Evolutionary conservation across 2,888 invertebrate genomes (phyloP), one percentile per base, ranked within the genome.

Genomic region (Sussaba pulchella): DNA sequence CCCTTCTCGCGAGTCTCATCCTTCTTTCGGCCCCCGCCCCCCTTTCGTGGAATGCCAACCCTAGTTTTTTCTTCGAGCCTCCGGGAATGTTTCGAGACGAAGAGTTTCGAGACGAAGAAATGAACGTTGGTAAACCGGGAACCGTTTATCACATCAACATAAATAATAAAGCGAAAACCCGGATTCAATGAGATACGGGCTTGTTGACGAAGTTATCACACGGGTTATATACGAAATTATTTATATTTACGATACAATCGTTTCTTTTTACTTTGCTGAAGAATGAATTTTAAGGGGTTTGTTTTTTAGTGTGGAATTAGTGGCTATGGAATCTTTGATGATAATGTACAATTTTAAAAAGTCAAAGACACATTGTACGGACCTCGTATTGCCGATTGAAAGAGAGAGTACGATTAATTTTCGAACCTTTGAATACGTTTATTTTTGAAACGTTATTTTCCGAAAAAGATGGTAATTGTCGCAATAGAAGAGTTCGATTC

Each of bases 131-230:
- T 74, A 70, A 41, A 69, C 71, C 72, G 43, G 82, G 39, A 81
- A 74, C 81, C 85, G 85, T 88, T 89, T 87, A 88, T 88, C 86
- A 84, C 86, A 86, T 89, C 87, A 87, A 84, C 85, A 86, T 84
- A 85, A 86, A 86, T 85, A 84, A 86, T 82, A 82, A 84, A 82
- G 80, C 64, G 72, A 52, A 75, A 73, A 71, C 75, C 24, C 45
- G 72, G 75, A 66, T 57, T 50, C 72, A 79, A 81, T 78, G 80
- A 79, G 75, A 82, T 81, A 81, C 79, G 81, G 76, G 66, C 59
- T 79, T 84, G 82, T 81, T 77, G 64, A 83, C 80, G 50, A 82
- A 75, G 78, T 83, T 80, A 80, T 59, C 31, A 67, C 45, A 24
- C 67, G 67, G 21, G 57, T 66, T 75, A 45, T 64, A 59, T 41